Evolutionary conservation across 2,113 vertebrate species (phyloP).

Genomic region (Elephas maximus): DNA sequence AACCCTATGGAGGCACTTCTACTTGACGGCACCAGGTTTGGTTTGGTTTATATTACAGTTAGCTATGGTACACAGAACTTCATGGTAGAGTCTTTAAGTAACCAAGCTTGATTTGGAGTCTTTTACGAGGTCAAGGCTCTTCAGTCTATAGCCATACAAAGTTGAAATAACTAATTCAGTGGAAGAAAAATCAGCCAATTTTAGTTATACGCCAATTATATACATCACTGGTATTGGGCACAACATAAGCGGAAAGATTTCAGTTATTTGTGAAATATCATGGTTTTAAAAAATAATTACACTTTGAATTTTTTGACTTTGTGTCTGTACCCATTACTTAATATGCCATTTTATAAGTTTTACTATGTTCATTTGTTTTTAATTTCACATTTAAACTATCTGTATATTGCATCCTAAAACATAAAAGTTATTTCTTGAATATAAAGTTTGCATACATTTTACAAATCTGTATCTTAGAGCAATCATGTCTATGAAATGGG

Average conservation of each 20-base stretch:
- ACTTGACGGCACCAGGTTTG: neutral
- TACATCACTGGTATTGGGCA: neutral
- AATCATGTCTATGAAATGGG: slow-evolving; percentile 18
- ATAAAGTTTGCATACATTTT: slow-evolving; percentile 45
- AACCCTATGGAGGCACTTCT: no score
- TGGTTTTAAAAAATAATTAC: slow-evolving; percentile 45
- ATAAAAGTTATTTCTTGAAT: slow-evolving; percentile 31
- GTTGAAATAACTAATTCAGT: slow-evolving; percentile 6
- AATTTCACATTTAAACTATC: slow-evolving; percentile 24
- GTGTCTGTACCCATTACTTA: neutral
- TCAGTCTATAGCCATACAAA: neutral
- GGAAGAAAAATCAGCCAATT: neutral
- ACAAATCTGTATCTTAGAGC: slow-evolving; percentile 22
- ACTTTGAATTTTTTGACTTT: slow-evolving; percentile 41
- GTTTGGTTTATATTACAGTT: neutral
- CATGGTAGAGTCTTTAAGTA: neutral
- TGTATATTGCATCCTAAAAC: slow-evolving; percentile 48
- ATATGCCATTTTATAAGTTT: neutral
- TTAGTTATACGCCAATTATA: neutral
- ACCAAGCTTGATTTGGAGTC: neutral
- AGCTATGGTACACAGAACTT: slow-evolving; percentile 1
- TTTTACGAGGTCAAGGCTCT: slow-evolving; percentile 37
- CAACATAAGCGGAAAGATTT: neutral
- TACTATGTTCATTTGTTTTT: neutral
- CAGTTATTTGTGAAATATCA: neutral